Base-by-base conservation (phyloP, 2,888 invertebrate genomes). In the Drosophila koepferae region DNA sequence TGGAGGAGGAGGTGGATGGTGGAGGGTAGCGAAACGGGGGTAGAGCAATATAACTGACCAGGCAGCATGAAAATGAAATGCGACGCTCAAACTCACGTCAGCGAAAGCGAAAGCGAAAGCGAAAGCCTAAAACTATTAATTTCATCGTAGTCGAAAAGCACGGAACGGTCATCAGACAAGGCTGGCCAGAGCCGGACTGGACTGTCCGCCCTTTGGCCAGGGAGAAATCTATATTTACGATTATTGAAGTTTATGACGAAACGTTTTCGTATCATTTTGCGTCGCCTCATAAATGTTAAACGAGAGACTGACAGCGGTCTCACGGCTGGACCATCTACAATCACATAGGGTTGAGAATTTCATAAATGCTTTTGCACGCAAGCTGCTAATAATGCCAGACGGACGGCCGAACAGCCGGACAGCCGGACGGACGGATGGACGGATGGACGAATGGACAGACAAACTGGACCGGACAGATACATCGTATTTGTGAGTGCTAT, bases 161-260 rank as follows among this genome's bases (percentile, higher is more conserved):
- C 23, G 54, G 18, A 2, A 38, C 36, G 20, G 34, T 12, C 18
- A n/a, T 12, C 9, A 36, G 53, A 16, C 36, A 12, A 16, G 34
- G 44, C 34, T 51, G 49, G 49, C 28, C 28, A 16, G 1, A 34
- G n/a, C 41, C 31, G 55, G 43, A 20, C 23, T 14, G 46, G 36
- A 58, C 51, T 49, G 72, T 54, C 46, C 55, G 70, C 59, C 66
- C 80, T 65, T 77, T 58, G 80, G 67, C 64, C 67, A 76, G 73
- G 68, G 77, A 86, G 90, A 90, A 91, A 91, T 91, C 91, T 91
- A 91, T 91, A 91, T 91, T 91, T 91, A 91, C 91, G 91, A 91
- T 91, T 91, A 91, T 91, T 91, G 91, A 91, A 91, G 90, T 91
- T 91, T 91, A 91, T 91, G 91, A 91, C 89, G 88, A 85, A 88